Conservation (phyloP, 2,797 vertebrate species). For the Eurystomus glaucurus region DNA sequence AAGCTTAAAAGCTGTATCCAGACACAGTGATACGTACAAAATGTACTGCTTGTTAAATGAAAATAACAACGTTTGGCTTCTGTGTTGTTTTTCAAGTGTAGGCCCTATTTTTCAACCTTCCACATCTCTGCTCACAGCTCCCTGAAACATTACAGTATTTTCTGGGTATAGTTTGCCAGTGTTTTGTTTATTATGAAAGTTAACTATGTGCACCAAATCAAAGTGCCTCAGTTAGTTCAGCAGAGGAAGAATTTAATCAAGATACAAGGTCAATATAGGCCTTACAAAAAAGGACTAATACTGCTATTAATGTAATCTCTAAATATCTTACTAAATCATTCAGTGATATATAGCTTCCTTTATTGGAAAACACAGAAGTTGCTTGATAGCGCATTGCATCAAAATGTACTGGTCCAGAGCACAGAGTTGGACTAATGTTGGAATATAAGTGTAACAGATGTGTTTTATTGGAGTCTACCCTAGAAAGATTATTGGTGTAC, state of each 20-base stretch:
- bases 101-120: not conserved
- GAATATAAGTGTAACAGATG: conserved; percentile 32
- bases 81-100: not conserved
- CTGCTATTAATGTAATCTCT: not conserved
- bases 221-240: not conserved
- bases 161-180: not conserved
- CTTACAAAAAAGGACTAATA: not conserved
- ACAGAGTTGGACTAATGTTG: not conserved
- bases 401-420: conserved; percentile 11
- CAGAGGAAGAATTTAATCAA: not conserved
- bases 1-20: not conserved
- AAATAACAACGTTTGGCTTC: not conserved
- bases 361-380: conserved; percentile 2
- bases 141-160: not conserved
- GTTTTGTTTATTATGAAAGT: not conserved
- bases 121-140: not conserved
- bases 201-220: not conserved
- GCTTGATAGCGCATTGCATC: not conserved
- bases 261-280: not conserved
- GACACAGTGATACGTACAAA: not conserved
- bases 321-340: not conserved
- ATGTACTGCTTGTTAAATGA: not conserved
- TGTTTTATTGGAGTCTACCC: not conserved
- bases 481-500: not conserved
- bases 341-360: not conserved